Percentiles rank a stretch among this genome's conserved stretches.
Conservation (phyloP, 2,797 vertebrate genomes). For the Alauda arvensis region DNA sequence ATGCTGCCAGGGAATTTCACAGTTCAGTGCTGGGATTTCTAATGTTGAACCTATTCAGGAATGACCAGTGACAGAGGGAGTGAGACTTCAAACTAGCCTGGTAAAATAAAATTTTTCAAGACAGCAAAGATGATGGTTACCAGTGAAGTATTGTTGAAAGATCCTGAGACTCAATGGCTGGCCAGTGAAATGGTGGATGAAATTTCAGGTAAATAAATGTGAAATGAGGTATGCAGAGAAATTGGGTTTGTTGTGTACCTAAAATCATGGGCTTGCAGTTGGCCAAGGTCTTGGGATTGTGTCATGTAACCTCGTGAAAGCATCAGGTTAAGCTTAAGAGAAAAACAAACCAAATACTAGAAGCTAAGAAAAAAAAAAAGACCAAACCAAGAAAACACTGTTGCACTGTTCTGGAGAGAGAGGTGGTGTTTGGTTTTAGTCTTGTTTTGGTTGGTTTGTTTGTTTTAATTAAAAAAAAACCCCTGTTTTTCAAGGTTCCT, state of each 20-base stretch:
- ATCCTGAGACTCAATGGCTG: background rate
- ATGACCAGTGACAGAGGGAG: background rate
- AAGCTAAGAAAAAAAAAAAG: background rate
- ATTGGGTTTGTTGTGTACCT: background rate
- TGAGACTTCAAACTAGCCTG: background rate
- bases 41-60: background rate
- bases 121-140: background rate
- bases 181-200: background rate
- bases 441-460: background rate
- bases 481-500: background rate
- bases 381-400: background rate
- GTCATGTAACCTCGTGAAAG: background rate
- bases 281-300: background rate
- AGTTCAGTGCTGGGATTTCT: background rate
- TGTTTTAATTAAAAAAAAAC: background rate
- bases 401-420: background rate
- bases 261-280: background rate
- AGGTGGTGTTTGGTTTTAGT: background rate
- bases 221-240: background rate
- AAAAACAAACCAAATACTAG: background rate
- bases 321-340: background rate
- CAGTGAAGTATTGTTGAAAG: background rate
- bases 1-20: background rate
- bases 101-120: background rate
- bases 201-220: background rate